These are phyloP conservation scores for Rhingia rostrata DNA, from an alignment of 2,888 invertebrate species.

Conservation along the genomic window DNA sequence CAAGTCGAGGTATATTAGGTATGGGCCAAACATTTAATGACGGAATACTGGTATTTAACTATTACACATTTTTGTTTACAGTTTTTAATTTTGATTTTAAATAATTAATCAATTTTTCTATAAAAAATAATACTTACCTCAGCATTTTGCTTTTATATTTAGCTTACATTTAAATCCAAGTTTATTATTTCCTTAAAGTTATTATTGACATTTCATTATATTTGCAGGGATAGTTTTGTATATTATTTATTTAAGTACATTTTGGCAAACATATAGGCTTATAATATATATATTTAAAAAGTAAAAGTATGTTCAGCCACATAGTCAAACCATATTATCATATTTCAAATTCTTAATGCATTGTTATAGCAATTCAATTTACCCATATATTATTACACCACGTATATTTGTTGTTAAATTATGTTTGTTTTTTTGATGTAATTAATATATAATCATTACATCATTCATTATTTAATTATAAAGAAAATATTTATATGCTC, in stretches of 20 bases:
- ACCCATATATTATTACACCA: not conserved
- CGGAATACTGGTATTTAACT: slow-evolving; percentile 80
- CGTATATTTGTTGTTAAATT: not conserved
- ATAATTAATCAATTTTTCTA: slow-evolving; percentile 17
- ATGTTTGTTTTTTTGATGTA: not conserved
- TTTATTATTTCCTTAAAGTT: slow-evolving; percentile 11
- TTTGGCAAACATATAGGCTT: slow-evolving; percentile 1
- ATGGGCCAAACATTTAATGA: slow-evolving; percentile 85
- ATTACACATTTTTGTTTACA: slow-evolving; percentile 72
- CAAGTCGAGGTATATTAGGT: slow-evolving; percentile 92
- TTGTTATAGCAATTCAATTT: not conserved
- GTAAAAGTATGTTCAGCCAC: not conserved
- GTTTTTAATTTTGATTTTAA: slow-evolving; percentile 23
- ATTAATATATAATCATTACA: not conserved
- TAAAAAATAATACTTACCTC: slow-evolving; percentile 20
- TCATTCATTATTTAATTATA: not conserved
- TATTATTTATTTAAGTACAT: not conserved
- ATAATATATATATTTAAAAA: not conserved
- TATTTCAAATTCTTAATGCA: not conserved
- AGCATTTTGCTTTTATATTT: slow-evolving; percentile 58
- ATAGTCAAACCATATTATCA: too few relatives aligned
- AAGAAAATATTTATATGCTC: not conserved
- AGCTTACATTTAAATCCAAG: slow-evolving; percentile 46
- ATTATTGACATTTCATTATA: slow-evolving; percentile 31
- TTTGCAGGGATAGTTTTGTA: slow-evolving; percentile 3